Base-by-base conservation (phyloP, 37 sponge, comb jelly and placozoan genomes). In the Spongilla lacustris region DNA sequence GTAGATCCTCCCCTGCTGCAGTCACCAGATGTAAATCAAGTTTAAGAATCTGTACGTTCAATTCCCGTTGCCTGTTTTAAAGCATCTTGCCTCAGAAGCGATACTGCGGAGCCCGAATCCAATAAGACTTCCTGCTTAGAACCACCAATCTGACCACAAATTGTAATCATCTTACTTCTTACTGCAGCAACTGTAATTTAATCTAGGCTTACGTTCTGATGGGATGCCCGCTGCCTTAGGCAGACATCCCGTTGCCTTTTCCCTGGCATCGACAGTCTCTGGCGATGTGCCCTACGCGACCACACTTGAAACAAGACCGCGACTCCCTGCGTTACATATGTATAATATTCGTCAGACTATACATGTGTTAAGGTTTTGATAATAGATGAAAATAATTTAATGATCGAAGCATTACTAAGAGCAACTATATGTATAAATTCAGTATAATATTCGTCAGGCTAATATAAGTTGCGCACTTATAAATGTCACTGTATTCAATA, bases 1-100 rank as follows among this genome's bases (percentile, higher is more conserved):
- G 78, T 32, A 91, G 68, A 4, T 75, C 66, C 17, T 70, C 80
- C 9, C 92, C 92, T 10, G 87, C 78, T 71, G 92, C 87, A 29
- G 92, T 91, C n/a, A 91, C 86, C 10, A 90, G 75, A 36, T 71
- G 75, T 14, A 73, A 14, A 34, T 72, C 32, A 72, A 33, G 73
- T 17, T 58, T 58, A 14, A n/a, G 58, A 17, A 17, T 58, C 58
- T 58, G 58, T 17, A 17, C 58, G 58, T 58, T 58, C 58, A 14
- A 58, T 58, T 58, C 58, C 58, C 11, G 58, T 58, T 58, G 58
- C 58, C 58, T 41, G 41, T 58, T 58, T 17, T 13, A 33, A 46
- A 23, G 71, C 36, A 23, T 69, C 21, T 24, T 80, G 87, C 66
- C 48, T 58, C 10, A 87, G 58, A 31, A 87, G 68, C 35, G 88